Evolutionary conservation across 1,140 invertebrate species (phyloP), one percentile per base, ranked within the genome.

Genomic region (Trachymyrmex cornetzi): DNA sequence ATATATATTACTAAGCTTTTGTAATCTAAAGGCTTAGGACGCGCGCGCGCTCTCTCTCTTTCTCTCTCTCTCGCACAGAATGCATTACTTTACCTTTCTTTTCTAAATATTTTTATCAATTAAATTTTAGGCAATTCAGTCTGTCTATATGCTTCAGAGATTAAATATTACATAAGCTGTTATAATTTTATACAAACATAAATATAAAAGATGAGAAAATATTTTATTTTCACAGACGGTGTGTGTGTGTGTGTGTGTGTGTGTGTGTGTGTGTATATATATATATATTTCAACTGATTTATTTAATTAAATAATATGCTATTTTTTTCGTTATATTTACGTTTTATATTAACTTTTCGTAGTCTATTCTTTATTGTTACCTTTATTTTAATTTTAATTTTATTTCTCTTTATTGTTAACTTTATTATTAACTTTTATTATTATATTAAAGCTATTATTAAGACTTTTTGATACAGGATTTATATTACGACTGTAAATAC

Each of bases 151-250:
- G 27, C 16, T 19, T 64, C 7, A 7, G 2, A 22, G 55, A 30
- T 64, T 64, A 30, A 64, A 64, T 64, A 19, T 64, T 64, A 63
- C 19, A 63, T 30, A 64, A 64, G 7, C 27, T 64, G 27, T 16
- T 64, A 30, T 14, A 9, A 63, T 1, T 34, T 64, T 64, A 27
- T 2, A n/a, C 6, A 34, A 64, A 11, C 63, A 6, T 34, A 34
- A 64, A 64, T 64, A 64, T 64, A 64, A 64, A 34, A n/a, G 7
- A n/a, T 64, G 12, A 63, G 9, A 34, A 64, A 64, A 34, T 64
- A n/a, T 63, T 61, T 64, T 64, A 30, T 64, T 64, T 1, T 64
- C 3, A 44, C 38, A 64, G 34, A 64, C 3, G 24, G 6, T 19
- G 9, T 63, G 4, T 3, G 6, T n/a, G n/a, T n/a, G n/a, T n/a